phyloP scores from a whole-genome alignment of 2,113 vertebrate species.

The Serilophus lunatus region DNA sequence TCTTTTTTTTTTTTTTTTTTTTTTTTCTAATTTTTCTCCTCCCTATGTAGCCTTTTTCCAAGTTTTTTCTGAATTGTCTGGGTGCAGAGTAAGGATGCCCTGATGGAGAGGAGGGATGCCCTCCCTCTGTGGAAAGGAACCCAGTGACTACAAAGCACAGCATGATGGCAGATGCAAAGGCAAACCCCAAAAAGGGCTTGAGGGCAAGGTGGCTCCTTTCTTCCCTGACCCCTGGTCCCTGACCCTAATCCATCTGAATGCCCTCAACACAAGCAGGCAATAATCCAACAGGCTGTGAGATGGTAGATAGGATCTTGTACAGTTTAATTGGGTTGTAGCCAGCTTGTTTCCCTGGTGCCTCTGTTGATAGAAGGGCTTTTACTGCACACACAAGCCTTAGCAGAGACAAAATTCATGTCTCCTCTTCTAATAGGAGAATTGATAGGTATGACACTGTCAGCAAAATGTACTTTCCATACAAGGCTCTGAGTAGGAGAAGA shows the following conservation, averaged over 20 bases:
- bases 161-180: not conserved
- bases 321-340: not conserved
- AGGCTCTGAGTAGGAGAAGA: not conserved
- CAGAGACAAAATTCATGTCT: conserved; percentile 32
- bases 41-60: not conserved
- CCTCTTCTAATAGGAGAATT: not conserved
- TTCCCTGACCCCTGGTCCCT: not conserved
- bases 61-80: not conserved
- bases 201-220: not conserved
- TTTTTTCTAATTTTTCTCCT: not conserved
- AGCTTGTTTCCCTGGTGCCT: conserved; percentile 9
- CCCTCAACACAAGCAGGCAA: not conserved
- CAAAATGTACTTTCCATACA: not conserved
- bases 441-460: not conserved
- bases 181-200: not conserved
- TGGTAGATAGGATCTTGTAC: not conserved
- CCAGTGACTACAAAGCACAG: fast-evolving
- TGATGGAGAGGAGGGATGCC: not conserved
- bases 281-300: not conserved
- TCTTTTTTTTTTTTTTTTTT: not conserved
- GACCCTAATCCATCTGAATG: not conserved
- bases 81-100: not conserved
- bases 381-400: conserved; percentile 2
- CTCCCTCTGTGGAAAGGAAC: not conserved
- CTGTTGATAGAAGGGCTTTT: conserved; percentile 39